Evolutionary conservation across 2,113 vertebrate species (phyloP).

Genomic region (Amblyornis subalaris): DNA sequence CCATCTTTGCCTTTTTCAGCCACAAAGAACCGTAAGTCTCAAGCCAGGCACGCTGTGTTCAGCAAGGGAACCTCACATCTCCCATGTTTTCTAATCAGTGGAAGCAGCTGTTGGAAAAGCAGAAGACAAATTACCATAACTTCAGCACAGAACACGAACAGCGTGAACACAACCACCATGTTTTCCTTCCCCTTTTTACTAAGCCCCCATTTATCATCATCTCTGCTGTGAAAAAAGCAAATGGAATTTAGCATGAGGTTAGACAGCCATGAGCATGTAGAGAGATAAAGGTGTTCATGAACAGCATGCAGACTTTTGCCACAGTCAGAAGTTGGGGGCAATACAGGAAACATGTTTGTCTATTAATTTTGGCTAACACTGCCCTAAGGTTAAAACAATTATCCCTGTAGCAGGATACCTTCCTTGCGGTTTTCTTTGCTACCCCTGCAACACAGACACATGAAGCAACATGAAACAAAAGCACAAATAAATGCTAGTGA

Average conservation of each 20-base stretch:
- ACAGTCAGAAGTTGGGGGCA: neutral
- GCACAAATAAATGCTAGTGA: neutral
- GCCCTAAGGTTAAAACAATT: neutral
- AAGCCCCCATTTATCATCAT: neutral
- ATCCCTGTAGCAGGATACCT: neutral
- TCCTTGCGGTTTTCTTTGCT: neutral
- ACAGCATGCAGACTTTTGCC: neutral
- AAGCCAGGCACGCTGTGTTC: constrained; percentile 55
- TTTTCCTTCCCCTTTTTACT: neutral
- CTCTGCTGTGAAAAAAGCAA: neutral
- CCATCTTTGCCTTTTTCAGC: constrained; percentile 42
- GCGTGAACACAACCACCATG: neutral
- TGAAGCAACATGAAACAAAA: neutral
- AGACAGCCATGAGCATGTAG: neutral
- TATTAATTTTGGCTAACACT: neutral
- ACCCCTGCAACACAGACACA: neutral
- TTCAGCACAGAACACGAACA: neutral
- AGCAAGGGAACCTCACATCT: constrained; percentile 61
- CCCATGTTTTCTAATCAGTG: constrained; percentile 65
- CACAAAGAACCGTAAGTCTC: constrained; percentile 53
- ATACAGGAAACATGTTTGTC: fast-evolving
- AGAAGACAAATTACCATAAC: constrained; percentile 14
- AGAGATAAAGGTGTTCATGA: neutral
- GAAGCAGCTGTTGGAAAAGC: constrained; percentile 68
- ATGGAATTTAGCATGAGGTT: neutral